phyloP scores from a whole-genome alignment of 2,888 invertebrate species.

The Sminthurides aquaticus region DNA sequence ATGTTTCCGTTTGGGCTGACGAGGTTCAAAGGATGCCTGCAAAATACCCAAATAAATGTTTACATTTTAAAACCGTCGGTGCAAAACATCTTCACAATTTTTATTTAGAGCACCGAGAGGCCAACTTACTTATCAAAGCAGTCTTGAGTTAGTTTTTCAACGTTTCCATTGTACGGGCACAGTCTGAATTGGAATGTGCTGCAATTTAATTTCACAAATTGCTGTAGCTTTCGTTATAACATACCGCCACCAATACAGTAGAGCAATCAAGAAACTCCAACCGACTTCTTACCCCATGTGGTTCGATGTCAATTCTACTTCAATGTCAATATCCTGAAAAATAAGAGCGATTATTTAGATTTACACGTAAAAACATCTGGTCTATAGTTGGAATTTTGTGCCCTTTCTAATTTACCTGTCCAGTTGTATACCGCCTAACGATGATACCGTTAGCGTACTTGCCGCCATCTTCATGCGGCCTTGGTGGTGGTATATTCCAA shows the following conservation, averaged over 20 bases:
- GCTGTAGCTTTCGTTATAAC: too few species aligned
- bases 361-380: not conserved
- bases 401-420: conserved; percentile 65
- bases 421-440: conserved; percentile 69
- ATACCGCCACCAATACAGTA: too few species aligned
- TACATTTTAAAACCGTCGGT: too few species aligned
- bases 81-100: too few species aligned
- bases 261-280: too few species aligned
- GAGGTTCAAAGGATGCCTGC: conserved; percentile 65
- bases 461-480: conserved; percentile 85
- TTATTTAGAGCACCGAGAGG: too few species aligned
- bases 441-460: conserved; percentile 78
- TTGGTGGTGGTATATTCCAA: conserved; percentile 60
- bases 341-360: conserved; percentile 3
- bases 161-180: conserved; percentile 77
- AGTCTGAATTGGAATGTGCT: conserved; percentile 65
- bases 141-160: conserved; percentile 67
- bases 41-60: too few species aligned
- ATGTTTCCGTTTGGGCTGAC: conserved; percentile 59
- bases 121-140: conserved; percentile 69
- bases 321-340: conserved; percentile 68
- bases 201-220: too few species aligned
- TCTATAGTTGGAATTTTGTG: not conserved
- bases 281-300: conserved; percentile 61
- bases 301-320: conserved; percentile 80